Evolutionary conservation across 2,797 vertebrate genomes (phyloP).

Genomic region (Gadopsis bispinosus): DNA sequence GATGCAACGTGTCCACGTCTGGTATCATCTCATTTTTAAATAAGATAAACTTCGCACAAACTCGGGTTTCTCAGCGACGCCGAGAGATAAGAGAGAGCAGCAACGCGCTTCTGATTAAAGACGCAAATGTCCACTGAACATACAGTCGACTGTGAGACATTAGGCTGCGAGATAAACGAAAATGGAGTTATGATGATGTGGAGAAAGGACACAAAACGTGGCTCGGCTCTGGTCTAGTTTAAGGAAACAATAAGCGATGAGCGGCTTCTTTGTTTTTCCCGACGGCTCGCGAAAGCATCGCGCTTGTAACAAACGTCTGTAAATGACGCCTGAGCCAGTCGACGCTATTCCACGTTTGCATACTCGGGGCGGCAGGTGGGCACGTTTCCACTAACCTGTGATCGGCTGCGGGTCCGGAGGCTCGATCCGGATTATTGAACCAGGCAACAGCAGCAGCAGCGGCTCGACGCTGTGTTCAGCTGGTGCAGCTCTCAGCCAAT

Average conservation of each 20-base stretch:
- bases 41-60: not conserved
- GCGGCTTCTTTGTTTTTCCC: not conserved
- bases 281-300: not conserved
- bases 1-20: conserved; percentile 44
- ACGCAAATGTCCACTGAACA: not conserved
- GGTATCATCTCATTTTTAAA: not conserved
- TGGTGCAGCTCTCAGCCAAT: conserved; percentile 71
- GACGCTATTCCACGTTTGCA: too few relatives aligned
- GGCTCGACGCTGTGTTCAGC: conserved; percentile 40
- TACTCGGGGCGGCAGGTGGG: not conserved
- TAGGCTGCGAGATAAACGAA: not conserved
- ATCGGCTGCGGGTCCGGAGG: conserved; percentile 46
- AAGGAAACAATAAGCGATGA: conserved; percentile 21
- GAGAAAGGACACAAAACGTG: conserved; percentile 27
- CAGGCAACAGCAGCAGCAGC: conserved; percentile 25
- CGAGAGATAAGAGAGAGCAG: not conserved
- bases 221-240: conserved; percentile 28
- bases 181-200: not conserved
- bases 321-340: fast-evolving
- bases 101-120: not conserved
- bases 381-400: conserved; percentile 69
- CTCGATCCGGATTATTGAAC: conserved; percentile 43
- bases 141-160: not conserved
- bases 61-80: not conserved
- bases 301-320: not conserved